Percentiles rank a stretch among this genome's conserved stretches.
Conservation (phyloP, 2,888 invertebrate species). For the Megamerina dolium region DNA sequence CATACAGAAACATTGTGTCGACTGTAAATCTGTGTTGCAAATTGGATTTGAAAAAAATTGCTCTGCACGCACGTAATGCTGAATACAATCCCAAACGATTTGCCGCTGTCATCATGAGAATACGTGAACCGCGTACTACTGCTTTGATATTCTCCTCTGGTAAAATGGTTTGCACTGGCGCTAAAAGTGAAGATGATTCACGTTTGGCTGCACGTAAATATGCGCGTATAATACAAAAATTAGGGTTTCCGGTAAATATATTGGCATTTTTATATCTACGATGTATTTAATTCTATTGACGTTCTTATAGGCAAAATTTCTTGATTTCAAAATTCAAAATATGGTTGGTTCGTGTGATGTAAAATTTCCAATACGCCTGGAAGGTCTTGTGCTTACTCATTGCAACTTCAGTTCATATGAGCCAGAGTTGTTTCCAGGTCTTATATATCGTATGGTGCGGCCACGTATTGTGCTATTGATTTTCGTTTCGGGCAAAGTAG, state of each 20-base stretch:
- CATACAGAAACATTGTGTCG: constrained; percentile 88
- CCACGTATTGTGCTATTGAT: constrained; percentile 95
- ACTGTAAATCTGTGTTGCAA: constrained; percentile 95
- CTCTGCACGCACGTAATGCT: constrained; percentile 94
- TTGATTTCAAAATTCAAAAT: constrained; percentile 77
- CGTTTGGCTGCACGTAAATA: constrained; percentile 74
- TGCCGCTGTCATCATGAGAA: constrained; percentile 98
- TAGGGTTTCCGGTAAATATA: constrained; percentile 63
- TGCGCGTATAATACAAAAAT: constrained; percentile 77
- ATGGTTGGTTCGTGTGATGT: constrained; percentile 76
- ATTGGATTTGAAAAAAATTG: constrained; percentile 93
- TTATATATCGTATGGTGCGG: constrained; percentile 97
- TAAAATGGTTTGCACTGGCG: constrained; percentile 80
- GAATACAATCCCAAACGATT: constrained; percentile 99
- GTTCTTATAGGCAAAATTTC: constrained; percentile 66
- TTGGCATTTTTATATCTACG: not conserved
- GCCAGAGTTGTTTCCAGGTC: constrained; percentile 96
- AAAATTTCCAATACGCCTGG: constrained; percentile 69
- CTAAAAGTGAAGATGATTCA: constrained; percentile 74
- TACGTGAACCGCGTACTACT: constrained; percentile 77
- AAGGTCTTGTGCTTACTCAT: constrained; percentile 67
- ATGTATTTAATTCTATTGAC: not conserved
- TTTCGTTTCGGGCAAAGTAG: constrained; percentile 98
- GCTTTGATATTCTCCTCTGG: constrained; percentile 74
- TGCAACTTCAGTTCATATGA: constrained; percentile 84